These are phyloP conservation scores for Gordius sp. DNA, from an alignment of 2,888 invertebrate species.

Conservation along the genomic window DNA sequence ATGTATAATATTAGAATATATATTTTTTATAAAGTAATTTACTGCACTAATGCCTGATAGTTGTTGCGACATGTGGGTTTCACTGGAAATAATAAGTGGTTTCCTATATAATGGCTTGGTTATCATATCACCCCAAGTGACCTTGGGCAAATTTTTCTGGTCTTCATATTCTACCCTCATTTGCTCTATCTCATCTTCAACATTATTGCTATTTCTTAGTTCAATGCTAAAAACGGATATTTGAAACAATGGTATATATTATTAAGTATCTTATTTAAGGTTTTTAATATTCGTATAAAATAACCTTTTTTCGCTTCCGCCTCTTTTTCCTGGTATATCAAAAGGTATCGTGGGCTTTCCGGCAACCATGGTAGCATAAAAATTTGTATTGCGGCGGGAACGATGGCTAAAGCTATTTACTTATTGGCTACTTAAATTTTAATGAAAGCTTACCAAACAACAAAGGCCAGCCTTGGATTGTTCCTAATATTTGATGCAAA, in stretches of 20 bases:
- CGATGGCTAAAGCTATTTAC: conserved; percentile 42
- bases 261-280: no score
- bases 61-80: conserved; percentile 63
- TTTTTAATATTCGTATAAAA: no score
- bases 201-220: conserved; percentile 47
- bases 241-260: no score
- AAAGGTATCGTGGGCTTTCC: conserved; percentile 52
- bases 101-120: conserved; percentile 44
- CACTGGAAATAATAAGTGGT: conserved; percentile 49
- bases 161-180: conserved; percentile 43
- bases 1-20: no score
- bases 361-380: conserved; percentile 49
- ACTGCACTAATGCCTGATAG: conserved; percentile 64
- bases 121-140: conserved; percentile 44
- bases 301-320: conserved; percentile 45
- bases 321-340: conserved; percentile 42
- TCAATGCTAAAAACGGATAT: no score
- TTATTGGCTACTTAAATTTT: no score
- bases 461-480: conserved; percentile 41
- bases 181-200: conserved; percentile 56
- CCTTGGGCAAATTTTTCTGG: conserved; percentile 25
- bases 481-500: conserved; percentile 42
- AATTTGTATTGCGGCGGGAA: conserved; percentile 47
- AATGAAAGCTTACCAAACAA: conserved; percentile 39
- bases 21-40: conserved; percentile 60